Percentiles rank a stretch among this genome's conserved stretches.
These are phyloP conservation scores for Bubo blakistoni DNA, from an alignment of 2,113 vertebrate species.

Conservation along the genomic window DNA sequence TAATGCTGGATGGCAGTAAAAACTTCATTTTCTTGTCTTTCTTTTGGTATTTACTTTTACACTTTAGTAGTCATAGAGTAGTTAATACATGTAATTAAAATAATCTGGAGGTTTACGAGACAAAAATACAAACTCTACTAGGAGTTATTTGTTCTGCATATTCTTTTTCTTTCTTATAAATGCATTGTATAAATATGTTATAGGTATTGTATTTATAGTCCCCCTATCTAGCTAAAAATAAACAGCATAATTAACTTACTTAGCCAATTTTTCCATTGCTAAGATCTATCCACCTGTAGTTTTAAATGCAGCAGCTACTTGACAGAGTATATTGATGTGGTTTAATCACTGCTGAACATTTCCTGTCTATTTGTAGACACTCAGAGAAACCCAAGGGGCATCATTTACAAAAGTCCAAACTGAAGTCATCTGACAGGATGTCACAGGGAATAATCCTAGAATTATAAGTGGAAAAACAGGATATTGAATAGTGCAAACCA, in stretches of 20 bases:
- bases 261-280: background rate
- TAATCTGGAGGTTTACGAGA: background rate
- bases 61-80: background rate
- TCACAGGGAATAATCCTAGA: slow-evolving; percentile 47
- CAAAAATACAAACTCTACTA: background rate
- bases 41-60: background rate
- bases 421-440: slow-evolving; percentile 44
- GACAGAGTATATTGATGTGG: slow-evolving; percentile 6
- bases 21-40: background rate
- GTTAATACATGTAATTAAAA: background rate
- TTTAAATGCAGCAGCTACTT: slow-evolving; percentile 1
- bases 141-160: background rate
- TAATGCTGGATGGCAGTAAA: background rate
- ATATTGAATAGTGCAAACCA: background rate
- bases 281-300: background rate
- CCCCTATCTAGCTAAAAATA: background rate
- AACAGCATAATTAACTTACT: background rate
- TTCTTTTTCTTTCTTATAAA: background rate
- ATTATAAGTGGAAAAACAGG: slow-evolving; percentile 9
- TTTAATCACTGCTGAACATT: slow-evolving; percentile 36
- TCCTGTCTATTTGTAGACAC: slow-evolving; percentile 34
- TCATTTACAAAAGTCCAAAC: slow-evolving; percentile 42
- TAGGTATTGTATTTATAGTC: background rate
- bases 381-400: slow-evolving; percentile 38
- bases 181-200: background rate